These are phyloP conservation scores for Eospalax fontanierii DNA, from an alignment of 2,797 vertebrate genomes.

Conservation along the genomic window DNA sequence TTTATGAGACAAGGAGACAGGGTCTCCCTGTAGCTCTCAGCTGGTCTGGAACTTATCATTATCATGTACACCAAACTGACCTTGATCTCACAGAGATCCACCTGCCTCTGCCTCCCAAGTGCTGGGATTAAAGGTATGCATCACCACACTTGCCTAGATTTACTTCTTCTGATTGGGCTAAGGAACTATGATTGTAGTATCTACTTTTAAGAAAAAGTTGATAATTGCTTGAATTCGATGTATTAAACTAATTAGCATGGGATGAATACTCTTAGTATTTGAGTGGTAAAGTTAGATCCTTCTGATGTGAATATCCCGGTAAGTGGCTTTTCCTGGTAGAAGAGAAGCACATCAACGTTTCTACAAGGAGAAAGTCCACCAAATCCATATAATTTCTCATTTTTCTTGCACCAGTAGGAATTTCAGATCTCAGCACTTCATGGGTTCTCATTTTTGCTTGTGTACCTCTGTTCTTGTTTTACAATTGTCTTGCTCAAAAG, in stretches of 20 bases:
- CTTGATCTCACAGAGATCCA: too few relatives aligned
- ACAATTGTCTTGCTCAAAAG: neutral
- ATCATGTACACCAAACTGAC: too few relatives aligned
- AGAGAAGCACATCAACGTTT: neutral
- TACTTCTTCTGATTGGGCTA: neutral
- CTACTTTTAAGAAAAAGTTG: conserved; percentile 29
- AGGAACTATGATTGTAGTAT: neutral
- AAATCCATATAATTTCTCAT: neutral
- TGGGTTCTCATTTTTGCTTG: too few relatives aligned
- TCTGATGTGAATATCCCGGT: neutral
- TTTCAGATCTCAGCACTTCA: neutral
- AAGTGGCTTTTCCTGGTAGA: neutral
- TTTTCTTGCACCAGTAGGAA: neutral
- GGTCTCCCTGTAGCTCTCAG: too few relatives aligned
- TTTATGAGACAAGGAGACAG: too few relatives aligned
- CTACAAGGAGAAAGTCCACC: neutral
- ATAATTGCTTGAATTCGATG: neutral
- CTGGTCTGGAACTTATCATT: too few relatives aligned
- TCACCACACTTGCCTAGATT: neutral
- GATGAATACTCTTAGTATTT: neutral
- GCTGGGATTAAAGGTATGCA: too few relatives aligned
- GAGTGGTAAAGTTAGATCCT: neutral
- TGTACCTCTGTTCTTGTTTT: too few relatives aligned
- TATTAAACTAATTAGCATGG: neutral
- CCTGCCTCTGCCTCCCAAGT: too few relatives aligned